Percentiles rank a stretch among this genome's conserved stretches.
phyloP scores from a whole-genome alignment of 2,113 vertebrate genomes.

The Stictonetta naevosa region DNA sequence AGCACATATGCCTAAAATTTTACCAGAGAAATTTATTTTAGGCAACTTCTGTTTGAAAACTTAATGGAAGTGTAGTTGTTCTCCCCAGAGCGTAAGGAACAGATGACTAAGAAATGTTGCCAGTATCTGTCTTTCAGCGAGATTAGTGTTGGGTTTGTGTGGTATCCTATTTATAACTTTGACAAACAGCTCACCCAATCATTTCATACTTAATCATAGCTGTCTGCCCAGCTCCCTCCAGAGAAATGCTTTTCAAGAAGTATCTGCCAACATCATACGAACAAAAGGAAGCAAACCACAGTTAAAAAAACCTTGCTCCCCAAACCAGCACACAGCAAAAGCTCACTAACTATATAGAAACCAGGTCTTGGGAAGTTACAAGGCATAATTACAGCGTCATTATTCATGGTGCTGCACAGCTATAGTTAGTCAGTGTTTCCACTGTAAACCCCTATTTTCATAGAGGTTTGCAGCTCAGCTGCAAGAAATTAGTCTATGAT shows the following conservation, averaged over 20 bases:
- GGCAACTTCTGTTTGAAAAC: slow-evolving; percentile 58
- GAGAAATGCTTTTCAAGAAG: slow-evolving; percentile 42
- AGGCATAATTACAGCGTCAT: slow-evolving; percentile 23
- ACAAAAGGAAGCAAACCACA: slow-evolving; percentile 66
- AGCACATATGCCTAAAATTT: slow-evolving; percentile 10
- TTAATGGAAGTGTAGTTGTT: slow-evolving; percentile 63
- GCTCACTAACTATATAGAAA: not conserved
- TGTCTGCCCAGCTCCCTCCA: slow-evolving; percentile 56
- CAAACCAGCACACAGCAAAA: slow-evolving; percentile 19
- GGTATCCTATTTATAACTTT: slow-evolving; percentile 74
- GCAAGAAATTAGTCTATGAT: slow-evolving; percentile 56
- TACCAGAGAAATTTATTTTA: slow-evolving; percentile 54
- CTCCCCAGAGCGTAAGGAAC: slow-evolving; percentile 47
- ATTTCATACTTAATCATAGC: slow-evolving; percentile 74
- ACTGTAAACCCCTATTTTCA: slow-evolving; percentile 57
- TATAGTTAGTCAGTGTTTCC: slow-evolving; percentile 70
- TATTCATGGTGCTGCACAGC: slow-evolving; percentile 44
- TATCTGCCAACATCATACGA: slow-evolving; percentile 32
- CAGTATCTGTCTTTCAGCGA: slow-evolving; percentile 59
- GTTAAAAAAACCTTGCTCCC: not conserved
- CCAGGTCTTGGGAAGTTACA: slow-evolving; percentile 34
- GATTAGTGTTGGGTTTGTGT: slow-evolving; percentile 70
- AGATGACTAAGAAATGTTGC: slow-evolving; percentile 69
- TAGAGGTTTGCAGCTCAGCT: slow-evolving; percentile 57
- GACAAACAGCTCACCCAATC: slow-evolving; percentile 71